phyloP scores from a whole-genome alignment of 2,888 invertebrate species.

The Drosophila affinis region DNA sequence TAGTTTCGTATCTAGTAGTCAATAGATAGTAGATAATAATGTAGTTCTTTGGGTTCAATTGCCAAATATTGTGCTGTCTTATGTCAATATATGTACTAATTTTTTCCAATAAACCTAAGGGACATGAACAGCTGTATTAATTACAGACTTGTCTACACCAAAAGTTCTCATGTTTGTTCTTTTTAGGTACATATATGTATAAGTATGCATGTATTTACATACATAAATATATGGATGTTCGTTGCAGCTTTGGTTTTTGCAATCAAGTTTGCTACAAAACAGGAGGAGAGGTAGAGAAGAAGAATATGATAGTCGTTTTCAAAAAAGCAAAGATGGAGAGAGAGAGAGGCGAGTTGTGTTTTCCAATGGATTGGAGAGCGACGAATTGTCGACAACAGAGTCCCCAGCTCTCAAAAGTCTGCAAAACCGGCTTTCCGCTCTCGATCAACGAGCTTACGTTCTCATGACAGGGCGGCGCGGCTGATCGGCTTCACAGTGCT shows the following conservation, averaged over 20 bases:
- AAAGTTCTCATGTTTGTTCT: slow-evolving; percentile 45
- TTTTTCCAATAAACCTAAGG: background rate
- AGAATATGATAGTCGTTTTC: background rate
- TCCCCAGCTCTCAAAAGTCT: background rate
- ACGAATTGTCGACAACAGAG: background rate
- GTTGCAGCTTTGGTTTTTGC: background rate
- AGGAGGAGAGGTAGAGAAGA: background rate
- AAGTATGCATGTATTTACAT: background rate
- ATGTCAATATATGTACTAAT: no score
- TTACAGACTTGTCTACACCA: slow-evolving; percentile 43
- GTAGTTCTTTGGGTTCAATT: no score
- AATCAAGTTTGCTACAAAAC: slow-evolving; percentile 3
- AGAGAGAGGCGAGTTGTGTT: no score
- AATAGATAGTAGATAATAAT: background rate
- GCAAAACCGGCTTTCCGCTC: slow-evolving; percentile 63
- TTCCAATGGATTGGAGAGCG: slow-evolving; percentile 25
- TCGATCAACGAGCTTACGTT: slow-evolving; percentile 25
- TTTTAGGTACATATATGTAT: background rate
- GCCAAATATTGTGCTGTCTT: background rate
- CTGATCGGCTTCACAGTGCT: slow-evolving; percentile 40
- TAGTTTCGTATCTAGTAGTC: background rate
- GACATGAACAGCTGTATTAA: slow-evolving; percentile 15
- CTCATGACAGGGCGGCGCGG: slow-evolving; percentile 26
- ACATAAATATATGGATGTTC: background rate
- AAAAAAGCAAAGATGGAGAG: no score